Evolutionary conservation across 2,888 invertebrate genomes (phyloP), one percentile per base, ranked within the genome.

Genomic region (Brenthis hecate): DNA sequence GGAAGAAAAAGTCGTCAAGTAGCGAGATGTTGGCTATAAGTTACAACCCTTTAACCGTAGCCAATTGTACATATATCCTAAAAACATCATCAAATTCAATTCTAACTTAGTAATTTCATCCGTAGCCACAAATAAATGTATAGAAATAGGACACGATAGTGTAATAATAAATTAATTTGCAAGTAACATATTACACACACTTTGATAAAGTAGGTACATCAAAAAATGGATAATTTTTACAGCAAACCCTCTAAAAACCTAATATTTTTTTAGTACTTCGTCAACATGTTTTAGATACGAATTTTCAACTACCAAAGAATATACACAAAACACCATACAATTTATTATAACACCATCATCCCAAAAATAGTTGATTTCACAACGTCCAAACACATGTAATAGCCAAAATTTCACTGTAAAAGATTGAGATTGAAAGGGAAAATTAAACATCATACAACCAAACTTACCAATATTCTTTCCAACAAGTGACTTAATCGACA

Each of bases 381-480:
- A 36, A 36, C 36, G 36, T 36, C 36, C 36, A 36, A 3, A 28
- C 36, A 36, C 5, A 19, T 0, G 36, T 19, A 54, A 71, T 71
- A 69, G 62, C 60, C 66, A 67, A 65, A 48, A 64, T 58, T 66
- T 64, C 62, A 66, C 66, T 48, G 51, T 63, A 56, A 55, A 56
- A 69, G 66, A 8, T 8, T 11, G 36, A 23, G 23, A 28, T 54
- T 13, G 3, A 28, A 70, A 71, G 73, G 73, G 74, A 81, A 73
- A 80, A 77, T 85, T 85, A 88, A 86, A 89, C 87, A 87, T 86
- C 85, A 76, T 78, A 11, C 79, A 81, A 78, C 73, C 62, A 73
- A 82, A 92, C 91, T 91, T 81, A 92, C 92, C 91, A 86, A 75
- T 56, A 84, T 72, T 69, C 77, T 77, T 74, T 84, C 88, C 83